Base-by-base conservation (phyloP, 2,797 vertebrate species). In the Coregonus suidteri region DNA sequence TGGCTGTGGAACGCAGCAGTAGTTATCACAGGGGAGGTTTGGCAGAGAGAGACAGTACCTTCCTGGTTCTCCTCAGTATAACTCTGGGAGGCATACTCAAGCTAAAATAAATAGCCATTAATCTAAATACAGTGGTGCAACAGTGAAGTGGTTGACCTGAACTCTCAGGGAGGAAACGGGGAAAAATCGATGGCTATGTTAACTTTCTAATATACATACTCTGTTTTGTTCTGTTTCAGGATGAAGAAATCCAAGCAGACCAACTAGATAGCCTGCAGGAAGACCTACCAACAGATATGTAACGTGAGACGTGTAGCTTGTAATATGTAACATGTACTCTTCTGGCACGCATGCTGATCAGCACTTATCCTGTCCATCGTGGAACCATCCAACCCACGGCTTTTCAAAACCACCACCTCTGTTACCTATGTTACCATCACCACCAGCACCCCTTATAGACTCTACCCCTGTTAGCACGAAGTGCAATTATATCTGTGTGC, bases 281-380 rank as follows among this genome's bases (percentile, higher is more conserved):
- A 83, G 81, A 81, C 73, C 85, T 77, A 82, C 81, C 79, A 74
- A 78, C 79, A 84, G 9, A 64, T 85, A 88, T 86, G 82, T 88
- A 86, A 85, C 82, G 76, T 90, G 80, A 64, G 59, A 64, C 16
- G 9, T 25, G 3, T 67, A 31, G 65, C 15, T 25, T 89, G 41
- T 47, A 47, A 47, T 47, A 47, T 13, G 77, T 73, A 80, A 84
- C 70, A 51, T 73, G 73, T 85, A 78, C 87, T 88, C 87, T 88
- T 92, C 90, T 92, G 88, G 84, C 88, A 89, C 90, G 89, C 88
- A 89, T 90, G 89, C 91, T 91, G 77, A 85, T 79, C 89, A 94
- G 94, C 95, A 95, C 94, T 94, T 95, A 94, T 77, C 83, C 83
- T 34, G 83, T 86, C 89, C 87, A 84, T 87, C 83, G 64, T 4